phyloP scores from a whole-genome alignment of 2,113 vertebrate species.

The Cepphus grylle region DNA sequence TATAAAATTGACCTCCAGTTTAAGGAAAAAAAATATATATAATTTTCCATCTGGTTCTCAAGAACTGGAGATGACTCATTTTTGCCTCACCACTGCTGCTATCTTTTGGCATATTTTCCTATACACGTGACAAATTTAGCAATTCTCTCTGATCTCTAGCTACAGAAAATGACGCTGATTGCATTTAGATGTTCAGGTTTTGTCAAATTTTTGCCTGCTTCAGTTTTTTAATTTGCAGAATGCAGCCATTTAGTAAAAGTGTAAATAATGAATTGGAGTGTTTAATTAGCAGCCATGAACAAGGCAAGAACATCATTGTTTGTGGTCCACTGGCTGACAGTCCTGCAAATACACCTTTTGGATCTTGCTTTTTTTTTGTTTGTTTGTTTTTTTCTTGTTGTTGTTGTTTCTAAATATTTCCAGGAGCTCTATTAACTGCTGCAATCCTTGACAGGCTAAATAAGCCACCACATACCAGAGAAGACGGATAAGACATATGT shows the following conservation, averaged over 20 bases:
- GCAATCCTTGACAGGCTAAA: not conserved
- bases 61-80: slow-evolving; percentile 44
- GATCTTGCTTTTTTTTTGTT: too few relatives aligned
- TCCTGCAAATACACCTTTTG: not conserved
- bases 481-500: not conserved
- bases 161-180: not conserved
- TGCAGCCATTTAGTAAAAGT: not conserved
- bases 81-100: slow-evolving; percentile 24
- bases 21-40: not conserved
- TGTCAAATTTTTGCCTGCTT: not conserved
- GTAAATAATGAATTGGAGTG: not conserved
- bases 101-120: slow-evolving; percentile 37
- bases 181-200: not conserved
- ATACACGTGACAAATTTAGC: not conserved
- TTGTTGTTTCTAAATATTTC: not conserved
- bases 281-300: not conserved
- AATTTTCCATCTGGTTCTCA: slow-evolving; percentile 22
- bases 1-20: slow-evolving; percentile 10
- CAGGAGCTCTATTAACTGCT: not conserved
- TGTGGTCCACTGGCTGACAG: not conserved
- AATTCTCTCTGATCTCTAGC: not conserved
- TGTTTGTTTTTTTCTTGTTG: not conserved
- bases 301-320: not conserved
- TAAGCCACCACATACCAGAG: not conserved
- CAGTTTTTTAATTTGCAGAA: not conserved